Evolutionary conservation across 1,140 invertebrate genomes (phyloP).

Genomic region (Diploscapter pachys): DNA sequence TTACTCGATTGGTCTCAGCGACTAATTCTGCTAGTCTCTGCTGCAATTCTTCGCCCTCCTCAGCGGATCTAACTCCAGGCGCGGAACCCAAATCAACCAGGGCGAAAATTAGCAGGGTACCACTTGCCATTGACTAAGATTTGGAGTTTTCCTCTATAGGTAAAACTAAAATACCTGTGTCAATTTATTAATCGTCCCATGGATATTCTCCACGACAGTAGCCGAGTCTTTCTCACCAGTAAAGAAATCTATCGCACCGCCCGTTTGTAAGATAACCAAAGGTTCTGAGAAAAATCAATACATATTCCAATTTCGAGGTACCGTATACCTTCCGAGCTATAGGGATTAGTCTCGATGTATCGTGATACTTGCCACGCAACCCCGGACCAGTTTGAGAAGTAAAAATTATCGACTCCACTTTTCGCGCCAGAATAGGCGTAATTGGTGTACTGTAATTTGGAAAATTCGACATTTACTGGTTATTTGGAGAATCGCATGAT

Average conservation of each 20-base stretch:
- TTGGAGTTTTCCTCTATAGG: too few relatives aligned
- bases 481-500: too few relatives aligned
- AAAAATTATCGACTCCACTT: constrained; percentile 37
- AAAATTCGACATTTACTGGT: not conserved
- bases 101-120: constrained; percentile 31
- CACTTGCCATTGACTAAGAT: constrained; percentile 25
- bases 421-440: constrained; percentile 43
- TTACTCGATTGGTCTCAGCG: constrained; percentile 35
- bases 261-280: constrained; percentile 37
- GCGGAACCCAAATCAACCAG: constrained; percentile 32
- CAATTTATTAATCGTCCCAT: constrained; percentile 27
- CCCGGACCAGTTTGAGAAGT: constrained; percentile 40
- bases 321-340: constrained; percentile 24
- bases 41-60: constrained; percentile 32
- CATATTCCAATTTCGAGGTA: not conserved
- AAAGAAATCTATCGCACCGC: constrained; percentile 40
- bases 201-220: constrained; percentile 30
- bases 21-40: constrained; percentile 28
- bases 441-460: constrained; percentile 33
- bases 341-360: constrained; percentile 25
- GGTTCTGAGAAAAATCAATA: constrained; percentile 22
- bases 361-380: constrained; percentile 37
- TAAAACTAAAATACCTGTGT: constrained; percentile 1
- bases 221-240: constrained; percentile 35
- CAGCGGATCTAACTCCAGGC: constrained; percentile 33